These are phyloP conservation scores for Phaonia tiefii DNA, from an alignment of 2,888 invertebrate species.

Conservation along the genomic window DNA sequence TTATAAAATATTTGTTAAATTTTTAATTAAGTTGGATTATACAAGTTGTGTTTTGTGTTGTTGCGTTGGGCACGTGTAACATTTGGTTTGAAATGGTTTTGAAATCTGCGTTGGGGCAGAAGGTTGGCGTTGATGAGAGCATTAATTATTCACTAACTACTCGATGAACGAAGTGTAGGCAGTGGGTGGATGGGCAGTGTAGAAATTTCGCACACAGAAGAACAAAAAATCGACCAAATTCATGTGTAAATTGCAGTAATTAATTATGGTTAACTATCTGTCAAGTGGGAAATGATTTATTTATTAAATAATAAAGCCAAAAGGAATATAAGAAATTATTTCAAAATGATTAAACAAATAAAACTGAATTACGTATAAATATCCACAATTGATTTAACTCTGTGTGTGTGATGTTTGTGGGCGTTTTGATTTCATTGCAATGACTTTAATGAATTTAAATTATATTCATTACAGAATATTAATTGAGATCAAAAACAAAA, in stretches of 20 bases:
- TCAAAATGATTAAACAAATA: constrained; percentile 21
- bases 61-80: constrained; percentile 21
- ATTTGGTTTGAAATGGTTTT: not conserved
- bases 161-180: not conserved
- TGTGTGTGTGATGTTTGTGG: not conserved
- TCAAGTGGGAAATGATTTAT: constrained; percentile 68
- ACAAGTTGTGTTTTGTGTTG: no score
- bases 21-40: constrained; percentile 67
- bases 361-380: not conserved
- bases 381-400: not conserved
- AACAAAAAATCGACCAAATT: constrained; percentile 52
- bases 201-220: not conserved
- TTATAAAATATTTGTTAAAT: constrained; percentile 53
- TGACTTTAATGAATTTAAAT: constrained; percentile 22
- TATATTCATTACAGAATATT: constrained; percentile 17
- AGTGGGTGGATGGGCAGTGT: not conserved
- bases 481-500: not conserved
- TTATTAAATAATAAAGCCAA: constrained; percentile 64
- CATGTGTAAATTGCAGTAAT: constrained; percentile 68
- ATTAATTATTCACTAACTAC: constrained; percentile 66
- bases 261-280: constrained; percentile 76
- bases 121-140: constrained; percentile 31
- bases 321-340: constrained; percentile 53
- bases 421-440: not conserved
- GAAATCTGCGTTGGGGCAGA: no score